These are phyloP conservation scores for Ericerus pela DNA, from an alignment of 1,140 invertebrate species.

Conservation along the genomic window DNA sequence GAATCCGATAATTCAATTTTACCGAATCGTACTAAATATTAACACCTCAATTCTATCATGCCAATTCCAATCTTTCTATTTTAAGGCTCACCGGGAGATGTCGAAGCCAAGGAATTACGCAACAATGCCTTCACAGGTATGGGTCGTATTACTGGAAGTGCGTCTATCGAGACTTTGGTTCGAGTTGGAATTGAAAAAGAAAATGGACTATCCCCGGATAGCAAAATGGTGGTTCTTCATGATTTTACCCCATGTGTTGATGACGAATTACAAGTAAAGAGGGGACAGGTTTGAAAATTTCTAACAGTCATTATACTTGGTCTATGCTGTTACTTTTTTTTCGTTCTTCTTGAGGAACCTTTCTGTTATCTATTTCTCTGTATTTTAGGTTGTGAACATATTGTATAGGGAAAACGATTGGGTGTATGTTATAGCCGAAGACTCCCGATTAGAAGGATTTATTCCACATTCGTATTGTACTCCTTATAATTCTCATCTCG, in stretches of 20 bases:
- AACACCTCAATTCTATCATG: no score
- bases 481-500: constrained; percentile 59
- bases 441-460: constrained; percentile 77
- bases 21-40: no score
- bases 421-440: constrained; percentile 86
- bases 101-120: constrained; percentile 51
- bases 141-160: constrained; percentile 85
- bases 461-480: constrained; percentile 88
- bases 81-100: constrained; percentile 44
- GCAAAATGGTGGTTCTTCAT: constrained; percentile 87
- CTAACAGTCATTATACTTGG: no score
- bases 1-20: no score
- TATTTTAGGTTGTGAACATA: constrained; percentile 70
- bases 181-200: constrained; percentile 89
- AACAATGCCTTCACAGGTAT: constrained; percentile 42
- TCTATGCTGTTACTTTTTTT: no score
- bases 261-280: constrained; percentile 73
- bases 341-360: no score
- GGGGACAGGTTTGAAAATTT: constrained; percentile 38
- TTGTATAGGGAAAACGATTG: constrained; percentile 90
- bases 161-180: constrained; percentile 85
- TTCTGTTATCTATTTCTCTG: no score
- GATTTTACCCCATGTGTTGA: constrained; percentile 90
- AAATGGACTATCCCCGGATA: constrained; percentile 76
- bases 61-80: no score